Conservation (phyloP, 2,113 vertebrate genomes). For the Salvelinus alpinus region DNA sequence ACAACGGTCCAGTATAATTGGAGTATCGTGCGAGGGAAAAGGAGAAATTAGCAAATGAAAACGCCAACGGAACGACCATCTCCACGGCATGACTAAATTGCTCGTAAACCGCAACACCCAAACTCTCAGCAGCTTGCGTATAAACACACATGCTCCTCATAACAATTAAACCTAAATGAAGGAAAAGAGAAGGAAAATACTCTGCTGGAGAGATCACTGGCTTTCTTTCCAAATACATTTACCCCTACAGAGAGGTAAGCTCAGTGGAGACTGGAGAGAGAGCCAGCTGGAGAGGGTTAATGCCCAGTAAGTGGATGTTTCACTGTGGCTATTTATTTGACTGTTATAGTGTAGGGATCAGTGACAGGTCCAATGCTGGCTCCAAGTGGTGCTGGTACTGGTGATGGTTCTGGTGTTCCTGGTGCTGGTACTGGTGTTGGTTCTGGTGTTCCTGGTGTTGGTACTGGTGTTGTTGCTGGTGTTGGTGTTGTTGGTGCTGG, state of each 20-base stretch:
- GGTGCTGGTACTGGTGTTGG: no score
- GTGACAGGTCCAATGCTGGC: neutral
- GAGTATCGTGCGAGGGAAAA: conserved; percentile 5
- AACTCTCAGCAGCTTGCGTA: conserved; percentile 46
- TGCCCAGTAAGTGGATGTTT: neutral
- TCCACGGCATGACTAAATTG: conserved; percentile 37
- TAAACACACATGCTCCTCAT: conserved; percentile 34
- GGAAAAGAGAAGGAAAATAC: neutral
- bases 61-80: no score
- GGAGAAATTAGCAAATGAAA: conserved; percentile 7
- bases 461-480: no score
- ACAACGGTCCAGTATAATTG: neutral
- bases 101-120: conserved; percentile 55
- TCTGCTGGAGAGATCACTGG: neutral
- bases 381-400: neutral
- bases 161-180: conserved; percentile 54
- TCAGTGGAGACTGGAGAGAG: conserved; percentile 1
- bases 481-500: no score
- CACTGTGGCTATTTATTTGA: neutral
- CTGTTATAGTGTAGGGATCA: neutral
- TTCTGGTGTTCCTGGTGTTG: no score
- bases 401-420: neutral
- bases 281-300: neutral
- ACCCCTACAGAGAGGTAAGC: conserved; percentile 11
- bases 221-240: neutral